phyloP scores from a whole-genome alignment of 92 coral and sea anemone genomes.

The Metridium senile region DNA sequence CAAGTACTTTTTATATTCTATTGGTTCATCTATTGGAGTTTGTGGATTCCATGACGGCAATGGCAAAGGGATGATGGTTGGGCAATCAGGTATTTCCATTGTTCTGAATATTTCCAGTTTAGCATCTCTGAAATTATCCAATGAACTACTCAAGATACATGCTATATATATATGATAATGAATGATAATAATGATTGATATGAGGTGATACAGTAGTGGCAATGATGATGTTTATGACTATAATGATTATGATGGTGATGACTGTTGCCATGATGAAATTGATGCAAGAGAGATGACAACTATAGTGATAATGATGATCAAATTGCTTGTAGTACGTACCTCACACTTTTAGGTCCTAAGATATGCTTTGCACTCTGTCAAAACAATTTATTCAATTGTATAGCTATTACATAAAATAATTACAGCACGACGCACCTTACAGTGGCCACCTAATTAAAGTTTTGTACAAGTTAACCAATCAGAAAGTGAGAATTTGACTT shows the following conservation, averaged over 20 bases:
- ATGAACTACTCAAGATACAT: background rate
- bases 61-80: slow-evolving; percentile 67
- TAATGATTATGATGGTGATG: background rate
- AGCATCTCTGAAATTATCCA: slow-evolving; percentile 21
- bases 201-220: too few relatives aligned
- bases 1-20: slow-evolving; percentile 57
- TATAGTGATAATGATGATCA: background rate
- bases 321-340: background rate
- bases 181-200: too few relatives aligned
- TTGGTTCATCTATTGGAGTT: slow-evolving; percentile 23
- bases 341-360: slow-evolving; percentile 16
- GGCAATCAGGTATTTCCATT: slow-evolving; percentile 59
- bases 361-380: slow-evolving; percentile 14
- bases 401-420: background rate
- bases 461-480: too few relatives aligned
- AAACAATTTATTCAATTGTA: background rate
- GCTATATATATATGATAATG: too few relatives aligned
- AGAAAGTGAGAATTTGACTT: too few relatives aligned
- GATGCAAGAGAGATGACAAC: background rate
- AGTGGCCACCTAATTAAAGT: too few relatives aligned
- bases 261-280: background rate
- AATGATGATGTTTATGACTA: background rate
- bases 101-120: slow-evolving; percentile 45
- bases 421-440: too few relatives aligned
- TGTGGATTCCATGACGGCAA: slow-evolving; percentile 36